A percentile compares a stretch with the other conserved stretches of the same genome.
Evolutionary conservation across 2,888 invertebrate species (phyloP).

Genomic region (Troides oblongomaculatus): DNA sequence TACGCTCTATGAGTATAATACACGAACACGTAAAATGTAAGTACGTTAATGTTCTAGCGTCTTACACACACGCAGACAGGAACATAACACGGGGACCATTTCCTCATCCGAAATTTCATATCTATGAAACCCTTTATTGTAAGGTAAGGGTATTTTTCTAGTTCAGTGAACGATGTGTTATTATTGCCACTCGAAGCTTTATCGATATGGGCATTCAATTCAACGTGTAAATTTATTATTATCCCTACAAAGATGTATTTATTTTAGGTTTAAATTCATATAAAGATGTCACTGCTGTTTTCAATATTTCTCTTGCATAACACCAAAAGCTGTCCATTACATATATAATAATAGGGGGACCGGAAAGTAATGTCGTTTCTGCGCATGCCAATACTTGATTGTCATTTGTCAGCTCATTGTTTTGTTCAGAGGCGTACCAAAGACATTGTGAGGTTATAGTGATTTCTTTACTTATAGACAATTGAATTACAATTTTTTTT

Average conservation of each 20-base stretch:
- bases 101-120: slow-evolving; percentile 20
- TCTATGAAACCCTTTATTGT: slow-evolving; percentile 26
- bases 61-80: not conserved
- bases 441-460: no score
- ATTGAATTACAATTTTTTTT: no score
- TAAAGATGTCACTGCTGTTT: no score
- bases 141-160: slow-evolving; percentile 28
- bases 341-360: no score
- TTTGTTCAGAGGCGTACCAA: no score
- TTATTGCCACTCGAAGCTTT: slow-evolving; percentile 27
- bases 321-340: no score
- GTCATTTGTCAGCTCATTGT: no score
- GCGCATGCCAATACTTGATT: no score
- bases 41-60: not conserved
- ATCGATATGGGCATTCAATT: slow-evolving; percentile 20
- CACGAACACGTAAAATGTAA: not conserved
- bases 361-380: no score
- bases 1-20: slow-evolving; percentile 7
- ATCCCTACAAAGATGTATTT: not conserved
- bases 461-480: no score
- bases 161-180: slow-evolving; percentile 22
- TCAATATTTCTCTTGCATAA: no score
- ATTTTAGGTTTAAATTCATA: not conserved
- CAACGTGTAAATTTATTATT: slow-evolving; percentile 11
- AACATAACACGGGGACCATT: slow-evolving; percentile 25